Evolutionary conservation across 2,888 invertebrate genomes (phyloP).

Genomic region (Seira musarum): DNA sequence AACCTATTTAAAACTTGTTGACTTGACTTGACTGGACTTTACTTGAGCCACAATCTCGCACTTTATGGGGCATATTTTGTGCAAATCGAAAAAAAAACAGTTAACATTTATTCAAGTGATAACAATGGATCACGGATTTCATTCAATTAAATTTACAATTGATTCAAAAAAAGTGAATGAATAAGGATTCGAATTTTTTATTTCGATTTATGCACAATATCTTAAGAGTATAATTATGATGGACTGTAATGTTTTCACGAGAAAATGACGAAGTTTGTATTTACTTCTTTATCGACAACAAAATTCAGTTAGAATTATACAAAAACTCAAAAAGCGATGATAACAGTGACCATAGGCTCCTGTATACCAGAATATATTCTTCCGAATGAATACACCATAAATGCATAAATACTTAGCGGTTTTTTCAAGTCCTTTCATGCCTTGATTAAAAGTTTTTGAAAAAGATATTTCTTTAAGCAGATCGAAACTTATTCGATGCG

Average conservation of each 20-base stretch:
- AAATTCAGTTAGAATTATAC: neutral
- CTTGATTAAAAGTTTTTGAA: constrained; percentile 34
- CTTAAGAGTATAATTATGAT: neutral
- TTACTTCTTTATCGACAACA: neutral
- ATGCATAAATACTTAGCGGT: constrained; percentile 47
- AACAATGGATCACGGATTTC: neutral
- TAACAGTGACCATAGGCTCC: constrained; percentile 23
- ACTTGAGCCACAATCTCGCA: neutral
- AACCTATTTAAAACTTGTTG: neutral
- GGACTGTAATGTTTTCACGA: neutral
- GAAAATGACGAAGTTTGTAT: neutral
- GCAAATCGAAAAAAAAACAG: neutral
- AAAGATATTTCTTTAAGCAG: neutral
- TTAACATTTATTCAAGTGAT: neutral
- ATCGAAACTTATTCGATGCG: neutral
- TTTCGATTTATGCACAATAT: neutral
- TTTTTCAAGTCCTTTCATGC: constrained; percentile 32
- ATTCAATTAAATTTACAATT: neutral
- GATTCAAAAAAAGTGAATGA: neutral
- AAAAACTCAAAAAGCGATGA: neutral
- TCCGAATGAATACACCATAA: constrained; percentile 33
- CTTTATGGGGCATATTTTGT: neutral
- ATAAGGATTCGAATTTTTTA: neutral
- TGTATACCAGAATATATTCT: too few species aligned
- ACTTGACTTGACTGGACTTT: neutral